phyloP scores from a whole-genome alignment of 1,140 invertebrate genomes.

The Tyrophagus putrescentiae region DNA sequence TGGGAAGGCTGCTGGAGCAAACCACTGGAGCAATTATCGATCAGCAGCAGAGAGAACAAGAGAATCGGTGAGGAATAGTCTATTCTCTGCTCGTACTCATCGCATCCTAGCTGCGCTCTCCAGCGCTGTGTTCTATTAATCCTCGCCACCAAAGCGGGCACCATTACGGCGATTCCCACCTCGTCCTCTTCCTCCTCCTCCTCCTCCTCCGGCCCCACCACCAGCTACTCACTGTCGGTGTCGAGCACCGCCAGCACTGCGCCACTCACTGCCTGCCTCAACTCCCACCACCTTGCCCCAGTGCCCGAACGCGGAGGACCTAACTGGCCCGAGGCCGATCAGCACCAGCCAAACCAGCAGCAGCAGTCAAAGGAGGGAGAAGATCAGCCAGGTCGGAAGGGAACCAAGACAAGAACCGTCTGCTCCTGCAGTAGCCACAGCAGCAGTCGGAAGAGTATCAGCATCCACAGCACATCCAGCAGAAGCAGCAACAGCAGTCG shows the following conservation, averaged over 20 bases:
- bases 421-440: not conserved
- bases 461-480: not conserved
- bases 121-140: not conserved
- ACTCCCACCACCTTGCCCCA: not conserved
- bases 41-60: not conserved
- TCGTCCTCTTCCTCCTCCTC: slow-evolving; percentile 6
- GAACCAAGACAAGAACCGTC: not conserved
- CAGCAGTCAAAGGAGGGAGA: too few species aligned
- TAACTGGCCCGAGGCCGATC: not conserved
- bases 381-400: too few species aligned
- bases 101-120: not conserved
- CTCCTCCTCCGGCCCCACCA: not conserved
- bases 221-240: slow-evolving; percentile 2
- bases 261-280: not conserved
- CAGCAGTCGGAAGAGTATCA: too few species aligned
- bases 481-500: slow-evolving; percentile 7
- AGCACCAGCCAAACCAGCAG: too few species aligned
- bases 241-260: slow-evolving; percentile 6
- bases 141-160: not conserved
- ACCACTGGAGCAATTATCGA: slow-evolving; percentile 4
- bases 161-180: slow-evolving; percentile 6
- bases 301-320: slow-evolving; percentile 9
- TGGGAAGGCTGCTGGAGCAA: too few species aligned
- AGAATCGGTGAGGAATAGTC: not conserved
- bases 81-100: not conserved